Evolutionary conservation across 1,140 invertebrate species (phyloP), one percentile per base, ranked within the genome.

Genomic region (Tenebrio molitor): DNA sequence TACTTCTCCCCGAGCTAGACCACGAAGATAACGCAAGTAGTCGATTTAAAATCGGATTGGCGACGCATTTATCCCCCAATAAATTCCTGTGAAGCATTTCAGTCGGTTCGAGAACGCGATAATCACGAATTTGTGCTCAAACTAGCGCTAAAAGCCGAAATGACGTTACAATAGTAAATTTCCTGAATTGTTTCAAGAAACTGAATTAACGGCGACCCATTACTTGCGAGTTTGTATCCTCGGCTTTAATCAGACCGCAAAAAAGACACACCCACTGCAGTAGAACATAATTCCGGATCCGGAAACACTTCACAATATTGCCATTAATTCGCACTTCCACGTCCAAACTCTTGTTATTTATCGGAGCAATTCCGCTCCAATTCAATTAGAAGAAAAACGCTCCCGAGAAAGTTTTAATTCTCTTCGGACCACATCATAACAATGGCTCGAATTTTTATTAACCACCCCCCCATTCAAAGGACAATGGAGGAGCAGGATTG

Each of bases 221-320:
- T 25, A 29, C 12, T 58, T 58, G 10, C 29, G 15, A 58, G 1
- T 58, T 58, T 29, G 50, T 5, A 12, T n/a, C 36, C 36, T 15
- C 7, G 50, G 23, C 25, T 58, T 58, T 58, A 29, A 29, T 58
- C 50, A 58, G 14, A 58, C 42, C 14, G 1, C 42, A 46, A 46
- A 46, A 39, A 46, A 46, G 42, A 58, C 50, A 58, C 50, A 58
- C 50, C 50, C 50, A 58, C 50, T 29, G 15, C 50, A 50, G 44
- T 25, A n/a, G 50, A 58, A 58, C 50, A 25, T 58, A 58, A 58
- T 58, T 58, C 10, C 44, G n/a, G 16, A 50, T 50, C 23, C 23
- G 23, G 12, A 58, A 58, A 33, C 50, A 25, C 50, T 29, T 58
- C 50, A 29, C 50, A 21, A 29, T 15, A 29, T 58, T 29, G 50